Evolutionary conservation across 2,888 invertebrate genomes (phyloP).

Genomic region (Zootermopsis nevadensis): DNA sequence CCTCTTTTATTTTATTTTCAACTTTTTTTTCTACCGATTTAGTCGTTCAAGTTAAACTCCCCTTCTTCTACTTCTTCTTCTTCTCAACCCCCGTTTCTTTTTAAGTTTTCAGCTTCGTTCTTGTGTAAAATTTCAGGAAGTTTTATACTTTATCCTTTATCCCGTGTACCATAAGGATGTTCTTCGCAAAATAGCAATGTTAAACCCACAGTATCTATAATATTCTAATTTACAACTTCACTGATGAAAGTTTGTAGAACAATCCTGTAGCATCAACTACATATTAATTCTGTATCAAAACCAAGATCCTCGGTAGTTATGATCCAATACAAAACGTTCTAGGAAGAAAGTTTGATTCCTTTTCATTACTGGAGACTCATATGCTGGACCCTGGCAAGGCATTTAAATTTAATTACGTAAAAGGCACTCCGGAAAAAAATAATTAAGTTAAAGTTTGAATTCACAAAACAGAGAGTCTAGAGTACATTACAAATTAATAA

Average conservation of each 20-base stretch:
- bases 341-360: too few relatives aligned
- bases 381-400: too few relatives aligned
- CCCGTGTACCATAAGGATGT: not conserved
- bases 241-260: not conserved
- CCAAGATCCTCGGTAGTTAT: too few relatives aligned
- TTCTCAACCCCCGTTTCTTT: not conserved
- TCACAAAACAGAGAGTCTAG: too few relatives aligned
- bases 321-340: too few relatives aligned
- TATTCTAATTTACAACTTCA: not conserved
- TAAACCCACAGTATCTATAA: not conserved
- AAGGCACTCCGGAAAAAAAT: too few relatives aligned
- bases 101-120: not conserved
- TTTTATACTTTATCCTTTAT: not conserved
- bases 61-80: not conserved
- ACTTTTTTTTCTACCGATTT: not conserved
- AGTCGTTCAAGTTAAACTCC: not conserved
- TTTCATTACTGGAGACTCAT: too few relatives aligned
- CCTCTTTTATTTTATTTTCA: not conserved
- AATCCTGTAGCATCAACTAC: not conserved
- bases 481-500: too few relatives aligned
- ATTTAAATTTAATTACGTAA: too few relatives aligned
- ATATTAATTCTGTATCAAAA: not conserved
- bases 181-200: not conserved
- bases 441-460: too few relatives aligned
- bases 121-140: not conserved